Evolutionary conservation across 2,888 invertebrate genomes (phyloP).

Genomic region (Macropis europaea): DNA sequence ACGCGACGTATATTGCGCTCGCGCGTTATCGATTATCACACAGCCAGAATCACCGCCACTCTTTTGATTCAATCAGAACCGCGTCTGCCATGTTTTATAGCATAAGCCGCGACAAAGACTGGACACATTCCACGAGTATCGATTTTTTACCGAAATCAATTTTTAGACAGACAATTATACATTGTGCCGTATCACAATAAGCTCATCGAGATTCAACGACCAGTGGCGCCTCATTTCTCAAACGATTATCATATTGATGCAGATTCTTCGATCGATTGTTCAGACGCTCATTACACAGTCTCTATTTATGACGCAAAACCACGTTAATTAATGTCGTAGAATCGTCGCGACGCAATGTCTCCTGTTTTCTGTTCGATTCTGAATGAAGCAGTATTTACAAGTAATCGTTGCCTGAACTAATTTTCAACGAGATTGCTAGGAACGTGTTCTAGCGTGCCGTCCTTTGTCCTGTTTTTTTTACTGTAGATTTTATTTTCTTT

Average conservation of each 20-base stretch:
- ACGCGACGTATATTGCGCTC: too few relatives aligned
- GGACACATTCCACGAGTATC: conserved; percentile 9
- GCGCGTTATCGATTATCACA: neutral
- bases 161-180: conserved; percentile 17
- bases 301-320: too few relatives aligned
- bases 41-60: neutral
- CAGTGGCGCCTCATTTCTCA: neutral
- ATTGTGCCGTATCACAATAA: neutral
- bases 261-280: neutral
- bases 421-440: conserved; percentile 4
- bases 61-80: neutral
- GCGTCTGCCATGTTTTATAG: conserved; percentile 8
- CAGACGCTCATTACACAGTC: too few relatives aligned
- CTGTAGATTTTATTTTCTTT: too few relatives aligned
- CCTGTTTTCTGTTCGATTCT: conserved; percentile 9
- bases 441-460: neutral
- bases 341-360: neutral
- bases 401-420: neutral
- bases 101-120: conserved; percentile 23
- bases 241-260: conserved; percentile 1
- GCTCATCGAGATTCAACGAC: neutral
- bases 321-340: neutral
- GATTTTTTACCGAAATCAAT: conserved; percentile 2
- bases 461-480: neutral
- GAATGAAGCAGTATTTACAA: conserved; percentile 11